phyloP scores from a whole-genome alignment of 2,888 invertebrate species.

The Lamproptera curius region DNA sequence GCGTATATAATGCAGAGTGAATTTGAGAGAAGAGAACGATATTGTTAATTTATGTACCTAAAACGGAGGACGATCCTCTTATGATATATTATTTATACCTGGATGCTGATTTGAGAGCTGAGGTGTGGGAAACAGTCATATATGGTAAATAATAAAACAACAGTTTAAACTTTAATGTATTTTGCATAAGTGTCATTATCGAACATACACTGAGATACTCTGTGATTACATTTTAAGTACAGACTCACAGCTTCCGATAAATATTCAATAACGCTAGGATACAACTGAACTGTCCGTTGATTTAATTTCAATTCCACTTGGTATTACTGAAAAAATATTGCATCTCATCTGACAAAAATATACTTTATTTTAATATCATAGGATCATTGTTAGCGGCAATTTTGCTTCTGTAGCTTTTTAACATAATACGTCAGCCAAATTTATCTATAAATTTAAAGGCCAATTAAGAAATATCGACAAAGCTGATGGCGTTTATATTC shows the following conservation, averaged over 20 bases:
- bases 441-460: too few relatives aligned
- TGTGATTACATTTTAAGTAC: constrained; percentile 71
- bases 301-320: constrained; percentile 50
- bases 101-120: not conserved
- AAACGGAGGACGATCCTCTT: too few relatives aligned
- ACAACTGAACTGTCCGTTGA: constrained; percentile 34
- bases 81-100: too few relatives aligned
- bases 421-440: too few relatives aligned
- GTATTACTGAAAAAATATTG: constrained; percentile 48
- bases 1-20: too few relatives aligned
- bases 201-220: constrained; percentile 69
- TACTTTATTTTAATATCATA: constrained; percentile 26
- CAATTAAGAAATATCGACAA: too few relatives aligned
- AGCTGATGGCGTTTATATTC: too few relatives aligned
- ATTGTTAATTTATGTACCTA: too few relatives aligned
- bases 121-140: not conserved
- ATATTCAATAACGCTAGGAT: constrained; percentile 42
- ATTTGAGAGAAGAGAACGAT: too few relatives aligned
- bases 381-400: constrained; percentile 9
- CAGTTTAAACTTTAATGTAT: constrained; percentile 52
- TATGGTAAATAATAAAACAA: constrained; percentile 2
- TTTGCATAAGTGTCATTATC: constrained; percentile 71
- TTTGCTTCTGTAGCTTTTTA: constrained; percentile 4
- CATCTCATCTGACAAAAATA: constrained; percentile 49
- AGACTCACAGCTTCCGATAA: constrained; percentile 70